Base-by-base conservation (phyloP, 1,140 invertebrate genomes). In the Drosophila triauraria region DNA sequence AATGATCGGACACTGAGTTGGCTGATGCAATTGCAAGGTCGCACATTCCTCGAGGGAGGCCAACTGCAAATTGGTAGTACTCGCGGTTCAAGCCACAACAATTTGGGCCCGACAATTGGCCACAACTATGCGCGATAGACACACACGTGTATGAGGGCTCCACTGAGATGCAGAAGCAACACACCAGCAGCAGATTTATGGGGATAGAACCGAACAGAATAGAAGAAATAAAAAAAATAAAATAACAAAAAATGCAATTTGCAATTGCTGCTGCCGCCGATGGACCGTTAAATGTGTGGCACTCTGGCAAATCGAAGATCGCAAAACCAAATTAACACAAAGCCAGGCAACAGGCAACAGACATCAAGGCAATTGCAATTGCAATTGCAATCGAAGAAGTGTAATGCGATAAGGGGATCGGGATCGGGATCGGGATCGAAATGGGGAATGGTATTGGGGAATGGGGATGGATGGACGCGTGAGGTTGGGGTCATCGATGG, bases 241-340 rank as follows among this genome's bases (percentile, higher is more conserved):
- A 53, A 69, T 35, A 47, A 60, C 15, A 20, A 74, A 47, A 75
- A 82, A 69, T 88, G 85, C 81, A 90, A 90, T 90, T 90, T 90
- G 85, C 85, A 78, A 88, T 82, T 87, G 83, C 69, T 68, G 51
- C 48, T 62, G 65, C 57, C 59, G 69, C 35, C 40, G 43, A 27
- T 32, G 57, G 30, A 72, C 69, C 85, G 85, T 90, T 90, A 90
- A 90, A 90, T 90, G 76, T 75, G 76, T 80, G 78, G 78, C 78
- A 77, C 35, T 56, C 70, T 67, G 64, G 50, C 44, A 35, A 54
- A 72, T 75, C 56, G 64, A 44, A 75, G 84, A 87, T 88, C 72
- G 71, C 67, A 82, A 90, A 85, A 84, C 78, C 85, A 88, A 88
- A 88, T 88, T 90, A 88, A 90, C 84, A 54, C 53, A 54, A 54